Evolutionary conservation across 2,888 invertebrate genomes (phyloP), one percentile per base, ranked within the genome.

Genomic region (Furcula furcula): DNA sequence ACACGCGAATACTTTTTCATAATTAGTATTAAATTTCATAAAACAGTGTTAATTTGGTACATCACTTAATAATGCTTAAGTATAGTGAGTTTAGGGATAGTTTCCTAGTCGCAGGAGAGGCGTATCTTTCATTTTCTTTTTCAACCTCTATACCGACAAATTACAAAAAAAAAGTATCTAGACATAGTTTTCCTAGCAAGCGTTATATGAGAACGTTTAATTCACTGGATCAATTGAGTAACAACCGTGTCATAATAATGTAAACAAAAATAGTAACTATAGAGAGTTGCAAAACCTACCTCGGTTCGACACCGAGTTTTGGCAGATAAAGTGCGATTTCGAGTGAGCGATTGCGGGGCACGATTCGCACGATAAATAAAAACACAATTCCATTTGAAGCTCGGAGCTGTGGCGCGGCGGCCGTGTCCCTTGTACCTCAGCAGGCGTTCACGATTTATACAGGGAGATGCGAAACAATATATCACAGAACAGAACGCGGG

Each of bases 281-380:
- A 68, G 59, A 61, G 70, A 76, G 69, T 62, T 59, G 65, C 65
- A 48, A 60, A 66, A 57, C 45, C 58, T 63, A 60, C 61, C 50
- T 65, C 70, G 71, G 72, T 74, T 67, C 72, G 61, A 73, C 70
- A 68, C 66, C 65, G 74, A 68, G 74, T 82, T 85, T 84, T 76
- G 81, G 79, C 83, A 79, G 83, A 84, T 82, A 81, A 79, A 82
- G 77, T 79, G 82, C 77, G 85, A 85, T 85, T 76, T 74, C 77
- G 65, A 77, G 80, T 82, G 82, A 82, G 79, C 78, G 83, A 88
- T 87, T 86, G 78, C 71, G 77, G 75, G 78, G 70, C 65, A 70
- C 82, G 76, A 79, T 86, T 87, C 84, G 83, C 82, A 85, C 86
- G 84, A 87, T 87, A 88, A 88, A 88, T 88, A 88, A 88, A 87